These are phyloP conservation scores for Pipistrellus nathusii DNA, from an alignment of 2,797 vertebrate species.

Conservation along the genomic window DNA sequence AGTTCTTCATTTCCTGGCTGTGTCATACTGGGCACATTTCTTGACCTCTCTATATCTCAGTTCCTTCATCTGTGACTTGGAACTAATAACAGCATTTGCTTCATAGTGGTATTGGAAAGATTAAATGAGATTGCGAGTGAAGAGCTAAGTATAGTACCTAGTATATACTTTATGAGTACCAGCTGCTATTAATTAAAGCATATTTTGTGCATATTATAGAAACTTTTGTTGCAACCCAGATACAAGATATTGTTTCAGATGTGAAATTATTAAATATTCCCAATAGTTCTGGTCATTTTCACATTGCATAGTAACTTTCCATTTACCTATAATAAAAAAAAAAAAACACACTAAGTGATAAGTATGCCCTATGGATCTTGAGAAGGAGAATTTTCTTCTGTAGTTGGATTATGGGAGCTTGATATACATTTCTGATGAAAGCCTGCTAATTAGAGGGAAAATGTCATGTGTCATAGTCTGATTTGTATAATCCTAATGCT, in stretches of 20 bases:
- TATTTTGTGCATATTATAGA: not conserved
- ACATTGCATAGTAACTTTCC: not conserved
- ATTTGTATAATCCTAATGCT: not conserved
- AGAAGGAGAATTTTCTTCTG: not conserved
- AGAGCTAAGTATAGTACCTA: not conserved
- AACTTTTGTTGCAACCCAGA: not conserved
- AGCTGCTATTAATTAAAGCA: not conserved
- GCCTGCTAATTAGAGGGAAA: not conserved
- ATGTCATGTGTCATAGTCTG: not conserved
- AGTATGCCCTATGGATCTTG: not conserved
- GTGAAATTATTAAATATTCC: not conserved
- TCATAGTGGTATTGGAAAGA: not conserved
- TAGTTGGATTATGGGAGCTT: not conserved
- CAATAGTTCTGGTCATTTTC: not conserved
- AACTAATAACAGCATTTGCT: not conserved
- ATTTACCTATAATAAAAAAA: not conserved
- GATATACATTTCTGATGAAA: not conserved
- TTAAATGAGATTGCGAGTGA: not conserved
- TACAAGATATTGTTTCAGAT: not conserved
- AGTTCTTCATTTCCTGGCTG: not conserved
- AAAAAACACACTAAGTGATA: not conserved
- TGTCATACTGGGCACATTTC: constrained; percentile 33
- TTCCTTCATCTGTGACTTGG: constrained; percentile 40
- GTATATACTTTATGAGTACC: not conserved
- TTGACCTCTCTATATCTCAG: not conserved